Percentiles rank a stretch among this genome's conserved stretches.
These are phyloP conservation scores for Istiophorus platypterus DNA, from an alignment of 2,113 vertebrate genomes.

Conservation along the genomic window DNA sequence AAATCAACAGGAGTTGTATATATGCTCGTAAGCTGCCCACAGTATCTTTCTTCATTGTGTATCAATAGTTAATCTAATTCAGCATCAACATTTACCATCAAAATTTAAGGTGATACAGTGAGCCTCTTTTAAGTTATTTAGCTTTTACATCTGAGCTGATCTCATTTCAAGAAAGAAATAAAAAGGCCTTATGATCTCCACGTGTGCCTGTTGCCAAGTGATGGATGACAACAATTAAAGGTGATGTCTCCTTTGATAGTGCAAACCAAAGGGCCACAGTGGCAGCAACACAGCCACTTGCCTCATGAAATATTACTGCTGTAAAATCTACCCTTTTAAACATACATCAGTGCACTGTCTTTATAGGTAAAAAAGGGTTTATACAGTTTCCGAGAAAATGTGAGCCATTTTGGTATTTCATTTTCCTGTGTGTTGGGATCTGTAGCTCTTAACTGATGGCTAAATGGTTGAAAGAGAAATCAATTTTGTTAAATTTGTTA, in stretches of 20 bases:
- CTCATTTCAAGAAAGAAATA: constrained; percentile 49
- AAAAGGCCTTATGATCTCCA: constrained; percentile 69
- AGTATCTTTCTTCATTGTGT: background rate
- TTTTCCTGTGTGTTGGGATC: background rate
- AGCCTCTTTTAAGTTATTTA: background rate
- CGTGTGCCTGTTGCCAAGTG: constrained; percentile 60
- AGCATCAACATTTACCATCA: constrained; percentile 7
- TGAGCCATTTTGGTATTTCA: background rate
- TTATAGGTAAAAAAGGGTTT: constrained; percentile 32
- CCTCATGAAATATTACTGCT: constrained; percentile 71
- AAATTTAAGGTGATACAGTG: constrained; percentile 23
- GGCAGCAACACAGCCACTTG: constrained; percentile 57
- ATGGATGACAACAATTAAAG: constrained; percentile 82
- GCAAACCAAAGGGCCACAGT: constrained; percentile 63
- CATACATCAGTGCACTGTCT: constrained; percentile 56
- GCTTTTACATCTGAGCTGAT: constrained; percentile 23
- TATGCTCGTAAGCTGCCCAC: background rate
- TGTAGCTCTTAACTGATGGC: constrained; percentile 15
- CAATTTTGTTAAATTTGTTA: constrained; percentile 25
- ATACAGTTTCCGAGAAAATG: constrained; percentile 17
- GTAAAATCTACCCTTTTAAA: constrained; percentile 66
- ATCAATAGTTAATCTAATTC: constrained; percentile 51
- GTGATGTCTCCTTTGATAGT: constrained; percentile 73
- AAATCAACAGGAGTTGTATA: constrained; percentile 13
- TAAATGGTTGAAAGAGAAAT: constrained; percentile 28